phyloP scores from a whole-genome alignment of 2,113 vertebrate species.

The Gobio gobio region DNA sequence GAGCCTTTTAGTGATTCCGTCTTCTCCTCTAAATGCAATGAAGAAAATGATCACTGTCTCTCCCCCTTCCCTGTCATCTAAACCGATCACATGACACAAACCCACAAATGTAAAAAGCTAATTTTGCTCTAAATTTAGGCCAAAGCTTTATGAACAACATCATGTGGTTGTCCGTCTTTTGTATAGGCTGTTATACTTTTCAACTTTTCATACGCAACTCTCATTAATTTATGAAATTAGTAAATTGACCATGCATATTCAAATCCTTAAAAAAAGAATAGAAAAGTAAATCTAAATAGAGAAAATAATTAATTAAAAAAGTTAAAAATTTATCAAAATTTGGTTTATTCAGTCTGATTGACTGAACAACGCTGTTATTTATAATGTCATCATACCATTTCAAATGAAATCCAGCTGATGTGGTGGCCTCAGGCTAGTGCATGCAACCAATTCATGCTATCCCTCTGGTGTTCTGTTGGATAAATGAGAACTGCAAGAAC shows the following conservation, averaged over 20 bases:
- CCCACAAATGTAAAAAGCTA: neutral
- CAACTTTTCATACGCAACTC: neutral
- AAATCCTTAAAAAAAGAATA: neutral
- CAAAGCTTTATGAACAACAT: neutral
- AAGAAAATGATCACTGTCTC: neutral
- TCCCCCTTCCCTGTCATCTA: neutral
- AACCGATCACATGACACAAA: constrained; percentile 1
- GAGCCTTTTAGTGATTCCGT: neutral
- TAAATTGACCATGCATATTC: neutral
- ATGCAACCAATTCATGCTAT: neutral
- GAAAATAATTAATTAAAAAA: too few relatives aligned
- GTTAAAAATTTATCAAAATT: too few relatives aligned
- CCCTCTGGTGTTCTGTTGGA: neutral
- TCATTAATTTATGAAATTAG: neutral
- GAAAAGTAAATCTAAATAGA: neutral
- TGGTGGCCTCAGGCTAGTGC: neutral
- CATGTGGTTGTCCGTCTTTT: neutral
- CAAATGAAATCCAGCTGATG: neutral
- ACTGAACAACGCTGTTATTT: too few relatives aligned
- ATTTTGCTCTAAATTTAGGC: neutral
- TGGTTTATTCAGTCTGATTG: too few relatives aligned
- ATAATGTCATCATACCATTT: neutral
- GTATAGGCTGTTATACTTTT: neutral
- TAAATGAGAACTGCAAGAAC: neutral
- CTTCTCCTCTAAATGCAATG: neutral